Evolutionary conservation across 2,797 vertebrate genomes (phyloP).

Genomic region (Pseudochromis fuscus): DNA sequence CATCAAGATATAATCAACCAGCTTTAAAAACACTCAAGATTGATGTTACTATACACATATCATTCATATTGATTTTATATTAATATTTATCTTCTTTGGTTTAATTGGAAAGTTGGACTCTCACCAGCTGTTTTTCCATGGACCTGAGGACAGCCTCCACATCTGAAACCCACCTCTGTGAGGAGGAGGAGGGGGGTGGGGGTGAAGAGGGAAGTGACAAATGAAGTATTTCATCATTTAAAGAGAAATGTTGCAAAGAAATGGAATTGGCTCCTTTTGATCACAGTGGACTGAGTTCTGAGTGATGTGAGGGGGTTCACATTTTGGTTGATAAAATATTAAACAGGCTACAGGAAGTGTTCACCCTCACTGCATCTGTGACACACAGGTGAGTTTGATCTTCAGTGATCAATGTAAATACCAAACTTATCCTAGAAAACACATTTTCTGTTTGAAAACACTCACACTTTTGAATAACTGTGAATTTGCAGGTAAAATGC

Average conservation of each 20-base stretch:
- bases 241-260: slow-evolving; percentile 40
- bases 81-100: not conserved
- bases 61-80: not conserved
- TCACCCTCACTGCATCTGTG: slow-evolving; percentile 5
- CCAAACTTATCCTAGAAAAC: too few relatives aligned
- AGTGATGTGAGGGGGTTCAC: slow-evolving; percentile 26
- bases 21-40: slow-evolving; percentile 7
- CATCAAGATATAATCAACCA: slow-evolving; percentile 2
- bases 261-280: slow-evolving; percentile 52
- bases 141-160: slow-evolving; percentile 65
- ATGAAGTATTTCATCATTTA: slow-evolving; percentile 66
- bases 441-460: too few relatives aligned
- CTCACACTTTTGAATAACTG: too few relatives aligned
- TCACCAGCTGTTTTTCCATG: slow-evolving; percentile 69
- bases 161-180: slow-evolving; percentile 70
- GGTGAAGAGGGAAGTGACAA: slow-evolving; percentile 12
- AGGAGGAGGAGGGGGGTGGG: not conserved
- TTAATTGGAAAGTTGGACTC: slow-evolving; percentile 1
- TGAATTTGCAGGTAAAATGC: too few relatives aligned
- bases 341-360: slow-evolving; percentile 21
- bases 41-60: not conserved
- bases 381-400: slow-evolving; percentile 3
- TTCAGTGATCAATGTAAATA: not conserved
- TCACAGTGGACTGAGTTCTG: slow-evolving; percentile 40
- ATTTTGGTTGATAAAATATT: slow-evolving; percentile 50